Evolutionary conservation across 2,888 invertebrate species (phyloP), one percentile per base, ranked within the genome.

Genomic region (Aromia moschata): DNA sequence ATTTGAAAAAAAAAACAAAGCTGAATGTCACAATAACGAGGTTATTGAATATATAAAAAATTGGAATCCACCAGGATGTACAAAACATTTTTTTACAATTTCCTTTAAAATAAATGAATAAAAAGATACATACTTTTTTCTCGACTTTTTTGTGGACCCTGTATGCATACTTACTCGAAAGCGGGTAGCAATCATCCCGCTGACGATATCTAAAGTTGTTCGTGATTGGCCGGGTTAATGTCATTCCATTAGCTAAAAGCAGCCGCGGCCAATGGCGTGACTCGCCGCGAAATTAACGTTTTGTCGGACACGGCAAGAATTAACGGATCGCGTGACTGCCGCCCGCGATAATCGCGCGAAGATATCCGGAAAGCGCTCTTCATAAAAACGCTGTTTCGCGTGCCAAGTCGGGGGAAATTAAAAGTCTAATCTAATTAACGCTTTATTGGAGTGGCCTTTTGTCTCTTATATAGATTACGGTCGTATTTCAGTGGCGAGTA

Each of bases 231-330:
- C 67, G 67, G 70, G 70, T 76, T 75, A 74, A 71, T 73, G 69
- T 75, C 68, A 74, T 76, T 77, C 77, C 77, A 79, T 79, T 79
- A 79, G 75, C 73, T 77, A 76, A 77, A 77, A 77, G 78, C 75
- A 68, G 64, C 56, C 64, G 68, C 72, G 70, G 61, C 78, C 77
- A 77, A 79, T 78, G 71, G 77, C 76, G 74, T 73, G 72, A 68
- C 68, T 63, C 69, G 70, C 70, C 69, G 65, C 64, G 65, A 74
- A 76, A 77, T 77, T 76, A 77, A 73, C 78, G 77, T 77, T 79
- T 77, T 78, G 78, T 79, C 72, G 65, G 74, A 77, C 77, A 77
- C 74, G 70, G 68, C 66, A 72, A 71, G 75, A 76, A 78, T 77
- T 71, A 72, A 72, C 67, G 61, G 67, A 62, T 74, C 59, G 74